These are phyloP conservation scores for Podotricha telesiphe DNA, from an alignment of 2,888 invertebrate genomes.

Conservation along the genomic window DNA sequence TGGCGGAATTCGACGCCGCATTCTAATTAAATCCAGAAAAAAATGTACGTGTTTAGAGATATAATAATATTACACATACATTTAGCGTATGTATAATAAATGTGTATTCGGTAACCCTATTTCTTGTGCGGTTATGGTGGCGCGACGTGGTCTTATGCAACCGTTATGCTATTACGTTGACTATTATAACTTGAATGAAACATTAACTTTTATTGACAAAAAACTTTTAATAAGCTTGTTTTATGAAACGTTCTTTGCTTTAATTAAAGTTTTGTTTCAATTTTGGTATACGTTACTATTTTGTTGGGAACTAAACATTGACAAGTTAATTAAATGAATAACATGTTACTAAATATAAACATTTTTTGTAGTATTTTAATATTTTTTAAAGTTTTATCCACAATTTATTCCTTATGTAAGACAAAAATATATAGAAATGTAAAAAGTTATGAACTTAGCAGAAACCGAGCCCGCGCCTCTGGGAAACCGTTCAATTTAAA, in stretches of 20 bases:
- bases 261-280: no score
- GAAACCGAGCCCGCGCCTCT: no score
- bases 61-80: background rate
- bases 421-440: no score
- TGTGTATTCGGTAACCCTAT: constrained; percentile 15
- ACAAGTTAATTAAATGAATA: no score
- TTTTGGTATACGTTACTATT: no score
- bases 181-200: background rate
- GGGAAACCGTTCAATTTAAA: no score
- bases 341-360: no score
- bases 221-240: background rate
- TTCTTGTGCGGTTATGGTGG: constrained; percentile 8
- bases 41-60: background rate
- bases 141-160: constrained; percentile 16
- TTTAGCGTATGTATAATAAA: constrained; percentile 1
- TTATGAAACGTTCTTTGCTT: background rate
- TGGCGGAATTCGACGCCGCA: background rate
- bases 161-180: background rate
- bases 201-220: background rate
- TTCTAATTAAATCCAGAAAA: background rate
- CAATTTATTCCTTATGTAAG: no score
- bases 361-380: no score
- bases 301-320: no score
- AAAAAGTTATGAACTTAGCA: no score
- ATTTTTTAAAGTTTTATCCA: no score